Conservation (phyloP, 2,797 vertebrate species). For the Otolemur crassicaudatus region DNA sequence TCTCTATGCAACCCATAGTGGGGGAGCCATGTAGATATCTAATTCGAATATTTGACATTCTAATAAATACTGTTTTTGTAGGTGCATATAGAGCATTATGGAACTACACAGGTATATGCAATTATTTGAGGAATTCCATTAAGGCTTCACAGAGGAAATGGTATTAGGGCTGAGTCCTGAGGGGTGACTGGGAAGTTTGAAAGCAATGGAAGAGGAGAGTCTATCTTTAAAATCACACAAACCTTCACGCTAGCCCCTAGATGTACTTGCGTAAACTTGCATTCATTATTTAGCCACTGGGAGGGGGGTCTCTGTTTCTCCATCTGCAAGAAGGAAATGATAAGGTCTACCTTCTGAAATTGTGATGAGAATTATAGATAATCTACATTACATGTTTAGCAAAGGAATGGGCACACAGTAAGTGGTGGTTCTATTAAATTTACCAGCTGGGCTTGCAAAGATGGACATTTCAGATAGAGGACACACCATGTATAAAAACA, state of each 20-base stretch:
- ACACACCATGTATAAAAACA: background rate
- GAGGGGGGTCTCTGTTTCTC: background rate
- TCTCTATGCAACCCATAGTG: background rate
- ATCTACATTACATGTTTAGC: background rate
- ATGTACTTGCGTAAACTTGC: background rate
- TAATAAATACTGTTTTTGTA: background rate
- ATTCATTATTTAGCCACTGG: background rate
- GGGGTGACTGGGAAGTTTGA: background rate
- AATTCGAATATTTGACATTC: background rate
- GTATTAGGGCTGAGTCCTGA: background rate
- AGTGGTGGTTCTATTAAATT: background rate
- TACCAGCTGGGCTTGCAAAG: background rate
- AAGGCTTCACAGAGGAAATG: background rate
- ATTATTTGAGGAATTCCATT: constrained; percentile 18
- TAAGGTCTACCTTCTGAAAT: background rate
- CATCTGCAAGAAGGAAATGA: background rate
- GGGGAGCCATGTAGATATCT: background rate
- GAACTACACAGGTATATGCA: background rate
- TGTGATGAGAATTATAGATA: background rate
- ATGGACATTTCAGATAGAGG: background rate
- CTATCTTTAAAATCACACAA: constrained; percentile 1
- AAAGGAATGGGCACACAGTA: background rate
- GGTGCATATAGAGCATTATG: background rate
- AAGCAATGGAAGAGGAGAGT: background rate
- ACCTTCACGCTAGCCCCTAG: background rate